Percentiles rank a stretch among this genome's conserved stretches.
Evolutionary conservation across 2,888 invertebrate species (phyloP).

Genomic region (Lycia hirtaria): DNA sequence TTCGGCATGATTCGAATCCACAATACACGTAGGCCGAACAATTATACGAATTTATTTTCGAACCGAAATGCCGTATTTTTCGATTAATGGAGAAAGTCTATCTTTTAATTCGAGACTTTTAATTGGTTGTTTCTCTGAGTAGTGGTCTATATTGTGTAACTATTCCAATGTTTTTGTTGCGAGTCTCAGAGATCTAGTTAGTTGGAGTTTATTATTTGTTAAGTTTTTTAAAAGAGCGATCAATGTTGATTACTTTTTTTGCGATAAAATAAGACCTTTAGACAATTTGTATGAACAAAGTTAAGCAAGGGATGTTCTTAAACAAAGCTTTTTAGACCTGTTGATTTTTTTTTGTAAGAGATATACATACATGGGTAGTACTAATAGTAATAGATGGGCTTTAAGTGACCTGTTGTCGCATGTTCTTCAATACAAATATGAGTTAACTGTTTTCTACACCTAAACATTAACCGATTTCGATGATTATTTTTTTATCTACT

Average conservation of each 20-base stretch:
- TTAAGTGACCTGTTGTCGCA: too few relatives aligned
- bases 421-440: too few relatives aligned
- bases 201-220: constrained; percentile 1
- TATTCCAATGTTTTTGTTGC: constrained; percentile 11
- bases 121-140: constrained; percentile 17
- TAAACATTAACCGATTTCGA: too few relatives aligned
- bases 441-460: too few relatives aligned
- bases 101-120: constrained; percentile 16
- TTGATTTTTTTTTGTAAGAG: too few relatives aligned
- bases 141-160: neutral
- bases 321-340: too few relatives aligned
- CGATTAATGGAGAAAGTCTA: constrained; percentile 10
- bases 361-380: too few relatives aligned
- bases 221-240: neutral
- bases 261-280: neutral
- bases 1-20: constrained; percentile 33
- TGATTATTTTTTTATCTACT: too few relatives aligned
- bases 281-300: too few relatives aligned
- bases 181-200: neutral
- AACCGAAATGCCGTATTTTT: constrained; percentile 18
- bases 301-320: too few relatives aligned
- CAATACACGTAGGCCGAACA: constrained; percentile 26
- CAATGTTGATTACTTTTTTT: neutral
- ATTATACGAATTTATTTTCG: constrained; percentile 36
- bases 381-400: too few relatives aligned